Evolutionary conservation across 2,113 vertebrate species (phyloP).

Genomic region (Alouatta palliata): DNA sequence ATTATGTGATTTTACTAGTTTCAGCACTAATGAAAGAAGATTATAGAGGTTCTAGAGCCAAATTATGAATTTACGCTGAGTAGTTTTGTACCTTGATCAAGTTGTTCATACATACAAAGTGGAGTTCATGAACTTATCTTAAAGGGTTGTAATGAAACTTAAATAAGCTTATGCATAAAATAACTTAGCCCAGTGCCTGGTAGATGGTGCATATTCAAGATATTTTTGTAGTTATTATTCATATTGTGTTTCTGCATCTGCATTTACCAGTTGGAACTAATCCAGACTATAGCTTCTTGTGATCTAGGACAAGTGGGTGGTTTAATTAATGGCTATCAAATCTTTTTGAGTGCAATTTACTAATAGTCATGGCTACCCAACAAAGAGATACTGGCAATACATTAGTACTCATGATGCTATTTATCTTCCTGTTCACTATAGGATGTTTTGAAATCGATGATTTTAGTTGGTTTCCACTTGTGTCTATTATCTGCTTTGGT

Average conservation of each 20-base stretch:
- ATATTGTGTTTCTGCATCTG: not conserved
- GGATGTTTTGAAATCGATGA: conserved; percentile 36
- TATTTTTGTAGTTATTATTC: not conserved
- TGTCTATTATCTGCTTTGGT: not conserved
- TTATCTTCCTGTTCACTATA: conserved; percentile 59
- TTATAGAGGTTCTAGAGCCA: not conserved
- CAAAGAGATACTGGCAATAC: conserved; percentile 47
- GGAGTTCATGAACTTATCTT: not conserved
- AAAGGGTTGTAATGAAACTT: not conserved
- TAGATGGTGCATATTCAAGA: not conserved
- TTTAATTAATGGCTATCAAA: conserved; percentile 49
- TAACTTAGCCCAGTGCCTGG: not conserved
- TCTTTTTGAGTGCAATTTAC: not conserved
- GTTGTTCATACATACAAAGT: not conserved
- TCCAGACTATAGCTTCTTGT: not conserved
- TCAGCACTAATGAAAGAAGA: not conserved
- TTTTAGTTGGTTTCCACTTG: not conserved
- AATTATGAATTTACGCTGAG: not conserved
- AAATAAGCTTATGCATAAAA: not conserved
- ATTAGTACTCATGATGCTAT: conserved; percentile 46
- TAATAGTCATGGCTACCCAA: conserved; percentile 39
- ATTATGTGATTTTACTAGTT: not conserved
- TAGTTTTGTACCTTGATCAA: not conserved
- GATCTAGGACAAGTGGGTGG: not conserved
- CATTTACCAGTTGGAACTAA: not conserved